Conservation (phyloP, 2,888 invertebrate genomes). For the Sarcophaga subvicina region DNA sequence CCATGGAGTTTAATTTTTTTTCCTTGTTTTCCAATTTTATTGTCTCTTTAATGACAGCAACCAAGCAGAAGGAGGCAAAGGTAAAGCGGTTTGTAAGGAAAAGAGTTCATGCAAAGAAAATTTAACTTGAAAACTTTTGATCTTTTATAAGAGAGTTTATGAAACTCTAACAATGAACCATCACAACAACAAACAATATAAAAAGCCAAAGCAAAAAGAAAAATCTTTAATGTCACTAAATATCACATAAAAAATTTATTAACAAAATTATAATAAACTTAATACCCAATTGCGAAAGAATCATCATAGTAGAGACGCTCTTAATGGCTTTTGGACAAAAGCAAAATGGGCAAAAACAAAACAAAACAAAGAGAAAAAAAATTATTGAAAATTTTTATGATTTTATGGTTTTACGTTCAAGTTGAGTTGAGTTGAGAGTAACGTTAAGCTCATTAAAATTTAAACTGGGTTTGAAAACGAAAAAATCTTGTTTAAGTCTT, state of each 20-base stretch:
- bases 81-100: not conserved
- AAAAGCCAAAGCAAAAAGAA: constrained; percentile 20
- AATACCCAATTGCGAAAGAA: constrained; percentile 45
- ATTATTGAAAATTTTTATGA: not conserved
- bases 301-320: not conserved
- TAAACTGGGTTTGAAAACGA: constrained; percentile 24
- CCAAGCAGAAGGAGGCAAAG: not conserved
- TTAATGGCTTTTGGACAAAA: not conserved
- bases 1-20: constrained; percentile 3
- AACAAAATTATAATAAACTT: constrained; percentile 36
- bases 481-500: not conserved
- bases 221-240: constrained; percentile 66
- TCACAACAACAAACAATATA: not conserved
- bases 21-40: constrained; percentile 17
- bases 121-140: constrained; percentile 58
- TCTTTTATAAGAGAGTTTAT: constrained; percentile 37
- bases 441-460: constrained; percentile 9
- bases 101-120: constrained; percentile 66
- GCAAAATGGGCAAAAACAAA: not conserved
- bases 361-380: not conserved
- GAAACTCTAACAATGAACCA: not conserved
- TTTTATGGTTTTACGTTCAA: not conserved
- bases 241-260: constrained; percentile 59
- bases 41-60: constrained; percentile 44
- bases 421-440: not conserved